Percentiles rank a stretch among this genome's conserved stretches.
Conservation (phyloP, 1,140 invertebrate genomes). For the Scaptomyza pallida region DNA sequence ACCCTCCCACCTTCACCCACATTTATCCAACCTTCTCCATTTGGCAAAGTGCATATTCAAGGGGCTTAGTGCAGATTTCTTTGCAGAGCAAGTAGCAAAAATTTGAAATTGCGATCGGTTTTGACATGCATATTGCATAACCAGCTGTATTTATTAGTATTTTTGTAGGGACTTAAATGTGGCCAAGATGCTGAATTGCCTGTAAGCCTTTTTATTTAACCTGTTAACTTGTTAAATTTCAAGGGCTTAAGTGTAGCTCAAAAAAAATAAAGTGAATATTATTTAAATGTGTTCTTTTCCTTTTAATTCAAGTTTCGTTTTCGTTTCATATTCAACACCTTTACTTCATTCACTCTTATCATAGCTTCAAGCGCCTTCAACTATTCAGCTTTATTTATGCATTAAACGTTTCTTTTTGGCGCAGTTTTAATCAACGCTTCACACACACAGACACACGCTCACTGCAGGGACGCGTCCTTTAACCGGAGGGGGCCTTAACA, state of each 20-base stretch:
- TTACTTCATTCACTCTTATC: constrained; percentile 26
- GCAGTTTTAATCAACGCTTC: constrained; percentile 41
- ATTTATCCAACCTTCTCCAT: neutral
- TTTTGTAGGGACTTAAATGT: neutral
- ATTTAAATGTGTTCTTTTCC: neutral
- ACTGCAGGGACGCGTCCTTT: constrained; percentile 4
- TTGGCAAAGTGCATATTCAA: constrained; percentile 32
- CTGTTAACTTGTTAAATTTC: too few species aligned
- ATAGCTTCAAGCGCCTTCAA: constrained; percentile 17
- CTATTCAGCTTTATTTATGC: constrained; percentile 46
- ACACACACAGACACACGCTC: constrained; percentile 17
- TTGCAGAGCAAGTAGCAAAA: constrained; percentile 12
- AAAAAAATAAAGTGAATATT: too few species aligned
- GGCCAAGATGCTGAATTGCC: too few species aligned
- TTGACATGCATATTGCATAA: neutral
- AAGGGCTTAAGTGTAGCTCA: too few species aligned
- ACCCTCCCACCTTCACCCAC: too few species aligned
- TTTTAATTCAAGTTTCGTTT: neutral
- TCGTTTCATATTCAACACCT: constrained; percentile 25
- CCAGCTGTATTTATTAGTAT: constrained; percentile 1
- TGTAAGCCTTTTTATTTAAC: neutral
- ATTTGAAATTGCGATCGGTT: constrained; percentile 9
- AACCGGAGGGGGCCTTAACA: neutral
- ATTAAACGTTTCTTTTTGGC: constrained; percentile 20
- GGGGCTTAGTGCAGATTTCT: constrained; percentile 17